Conservation (phyloP, 1,140 invertebrate species). For the Lanistes nyassanus region DNA sequence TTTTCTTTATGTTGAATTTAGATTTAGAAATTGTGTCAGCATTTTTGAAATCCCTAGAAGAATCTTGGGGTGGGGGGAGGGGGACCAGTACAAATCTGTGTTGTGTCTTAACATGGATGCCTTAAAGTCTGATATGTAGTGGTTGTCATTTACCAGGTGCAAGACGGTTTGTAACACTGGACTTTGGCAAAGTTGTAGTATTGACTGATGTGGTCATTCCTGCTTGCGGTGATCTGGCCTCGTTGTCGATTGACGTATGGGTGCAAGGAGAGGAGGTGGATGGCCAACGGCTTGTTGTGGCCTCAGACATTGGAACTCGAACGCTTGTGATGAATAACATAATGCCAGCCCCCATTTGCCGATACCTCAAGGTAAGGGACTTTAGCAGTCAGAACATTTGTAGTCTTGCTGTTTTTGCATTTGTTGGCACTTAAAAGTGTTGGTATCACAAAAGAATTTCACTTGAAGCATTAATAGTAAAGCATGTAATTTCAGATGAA, state of each 20-base stretch:
- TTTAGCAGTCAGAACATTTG: conserved; percentile 6
- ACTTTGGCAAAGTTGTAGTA: conserved; percentile 86
- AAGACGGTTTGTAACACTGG: conserved; percentile 84
- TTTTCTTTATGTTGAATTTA: too few species aligned
- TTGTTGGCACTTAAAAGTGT: neutral
- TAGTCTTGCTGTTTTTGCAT: neutral
- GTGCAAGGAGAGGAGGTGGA: conserved; percentile 81
- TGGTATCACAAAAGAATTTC: too few species aligned
- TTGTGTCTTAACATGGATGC: too few species aligned
- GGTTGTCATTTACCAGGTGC: conserved; percentile 72
- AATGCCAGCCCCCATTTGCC: conserved; percentile 86
- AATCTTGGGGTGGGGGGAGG: too few species aligned
- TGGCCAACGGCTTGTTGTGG: conserved; percentile 83
- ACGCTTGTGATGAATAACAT: conserved; percentile 87
- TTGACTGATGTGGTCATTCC: conserved; percentile 91
- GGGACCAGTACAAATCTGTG: too few species aligned
- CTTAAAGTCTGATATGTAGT: too few species aligned
- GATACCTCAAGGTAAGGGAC: conserved; percentile 83
- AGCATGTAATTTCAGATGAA: too few species aligned
- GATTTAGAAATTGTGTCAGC: too few species aligned
- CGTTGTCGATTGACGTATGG: conserved; percentile 91
- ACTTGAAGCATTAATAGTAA: too few species aligned
- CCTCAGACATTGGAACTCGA: conserved; percentile 84
- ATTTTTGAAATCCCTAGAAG: too few species aligned
- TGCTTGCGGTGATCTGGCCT: conserved; percentile 85